Evolutionary conservation across 2,113 vertebrate species (phyloP).

Genomic region (Heterochromis multidens): DNA sequence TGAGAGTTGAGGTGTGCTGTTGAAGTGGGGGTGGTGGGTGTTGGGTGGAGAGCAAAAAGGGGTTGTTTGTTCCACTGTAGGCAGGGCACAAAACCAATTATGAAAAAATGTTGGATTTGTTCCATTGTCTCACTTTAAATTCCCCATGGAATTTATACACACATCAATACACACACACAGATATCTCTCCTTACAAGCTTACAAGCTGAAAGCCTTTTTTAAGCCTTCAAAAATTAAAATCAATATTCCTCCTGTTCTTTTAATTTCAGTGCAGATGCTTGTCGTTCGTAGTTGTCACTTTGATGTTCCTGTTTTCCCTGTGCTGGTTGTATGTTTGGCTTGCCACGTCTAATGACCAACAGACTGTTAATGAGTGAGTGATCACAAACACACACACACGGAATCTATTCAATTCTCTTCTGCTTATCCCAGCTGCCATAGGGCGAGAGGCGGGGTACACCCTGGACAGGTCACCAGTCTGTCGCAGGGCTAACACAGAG

Average conservation of each 20-base stretch:
- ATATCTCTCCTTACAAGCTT: no score
- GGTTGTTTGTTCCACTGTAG: not conserved
- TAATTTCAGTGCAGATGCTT: slow-evolving; percentile 71
- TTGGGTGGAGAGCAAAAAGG: not conserved
- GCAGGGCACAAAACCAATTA: not conserved
- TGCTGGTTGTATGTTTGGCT: slow-evolving; percentile 87
- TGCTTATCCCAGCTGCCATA: no score
- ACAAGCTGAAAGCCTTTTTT: not conserved
- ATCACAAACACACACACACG: not conserved
- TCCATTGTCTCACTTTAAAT: not conserved
- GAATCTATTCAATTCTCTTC: no score
- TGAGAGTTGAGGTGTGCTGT: not conserved
- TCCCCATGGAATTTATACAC: not conserved
- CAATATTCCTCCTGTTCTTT: not conserved
- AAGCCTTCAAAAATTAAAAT: not conserved
- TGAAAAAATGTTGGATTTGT: slow-evolving; percentile 18
- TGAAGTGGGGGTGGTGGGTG: not conserved
- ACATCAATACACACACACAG: not conserved
- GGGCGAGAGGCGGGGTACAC: no score
- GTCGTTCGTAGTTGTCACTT: slow-evolving; percentile 79
- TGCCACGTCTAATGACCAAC: slow-evolving; percentile 85
- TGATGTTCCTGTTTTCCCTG: slow-evolving; percentile 78
- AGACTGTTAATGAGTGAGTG: slow-evolving; percentile 88
- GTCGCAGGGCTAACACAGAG: no score
- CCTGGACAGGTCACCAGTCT: no score